Percentiles rank a stretch among this genome's conserved stretches.
phyloP scores from a whole-genome alignment of 1,140 invertebrate species.

The Drosophila guanche region DNA sequence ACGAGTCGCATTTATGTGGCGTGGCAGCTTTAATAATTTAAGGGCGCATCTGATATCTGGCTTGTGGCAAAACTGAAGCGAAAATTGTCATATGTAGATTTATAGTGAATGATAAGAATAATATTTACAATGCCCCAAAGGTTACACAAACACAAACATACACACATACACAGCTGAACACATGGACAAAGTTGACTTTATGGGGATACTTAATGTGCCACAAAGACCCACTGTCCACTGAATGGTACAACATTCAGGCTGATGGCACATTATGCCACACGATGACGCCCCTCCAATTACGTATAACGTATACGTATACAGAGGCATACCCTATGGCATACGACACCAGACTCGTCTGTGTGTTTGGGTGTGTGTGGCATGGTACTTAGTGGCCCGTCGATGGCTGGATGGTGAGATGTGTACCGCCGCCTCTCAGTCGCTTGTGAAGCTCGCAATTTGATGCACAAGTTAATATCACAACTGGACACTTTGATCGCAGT shows the following conservation, averaged over 20 bases:
- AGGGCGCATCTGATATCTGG: slow-evolving; percentile 21
- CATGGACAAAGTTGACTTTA: slow-evolving; percentile 64
- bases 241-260: slow-evolving; percentile 48
- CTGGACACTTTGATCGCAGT: slow-evolving; percentile 71
- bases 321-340: slow-evolving; percentile 11
- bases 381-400: slow-evolving; percentile 48
- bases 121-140: slow-evolving; percentile 78
- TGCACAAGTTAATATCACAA: slow-evolving; percentile 62
- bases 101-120: slow-evolving; percentile 76
- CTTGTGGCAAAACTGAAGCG: slow-evolving; percentile 52
- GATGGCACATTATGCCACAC: slow-evolving; percentile 75
- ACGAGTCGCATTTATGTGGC: slow-evolving; percentile 13
- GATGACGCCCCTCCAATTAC: slow-evolving; percentile 76
- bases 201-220: slow-evolving; percentile 61
- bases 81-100: slow-evolving; percentile 82
- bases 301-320: slow-evolving; percentile 65
- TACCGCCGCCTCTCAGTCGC: slow-evolving; percentile 46
- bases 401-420: neutral
- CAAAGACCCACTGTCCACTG: slow-evolving; percentile 42
- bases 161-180: slow-evolving; percentile 14
- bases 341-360: neutral
- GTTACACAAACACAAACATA: slow-evolving; percentile 35
- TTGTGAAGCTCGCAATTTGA: slow-evolving; percentile 54
- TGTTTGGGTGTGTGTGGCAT: slow-evolving; percentile 15
- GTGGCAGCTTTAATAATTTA: slow-evolving; percentile 53